phyloP scores from a whole-genome alignment of 2,888 invertebrate genomes.

The Heliconius ismenius region DNA sequence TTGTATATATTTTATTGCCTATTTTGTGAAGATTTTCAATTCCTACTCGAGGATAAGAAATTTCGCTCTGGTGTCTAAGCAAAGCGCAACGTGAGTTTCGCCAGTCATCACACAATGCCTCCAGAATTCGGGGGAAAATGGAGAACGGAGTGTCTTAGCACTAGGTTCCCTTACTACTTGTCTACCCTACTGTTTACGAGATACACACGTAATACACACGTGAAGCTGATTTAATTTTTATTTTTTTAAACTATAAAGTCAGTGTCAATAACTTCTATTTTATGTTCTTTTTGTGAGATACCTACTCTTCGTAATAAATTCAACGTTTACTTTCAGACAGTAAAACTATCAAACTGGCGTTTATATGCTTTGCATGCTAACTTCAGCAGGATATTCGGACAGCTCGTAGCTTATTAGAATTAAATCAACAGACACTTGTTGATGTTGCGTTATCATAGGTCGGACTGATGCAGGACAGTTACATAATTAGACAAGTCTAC shows the following conservation, averaged over 20 bases:
- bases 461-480: slow-evolving; percentile 5
- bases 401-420: slow-evolving; percentile 26
- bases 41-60: too few relatives aligned
- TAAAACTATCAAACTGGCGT: slow-evolving; percentile 31
- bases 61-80: too few relatives aligned
- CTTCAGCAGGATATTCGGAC: slow-evolving; percentile 14
- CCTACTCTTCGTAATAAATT: slow-evolving; percentile 23
- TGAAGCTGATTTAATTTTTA: too few relatives aligned
- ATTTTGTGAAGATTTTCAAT: background rate
- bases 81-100: too few relatives aligned
- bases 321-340: slow-evolving; percentile 25
- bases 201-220: too few relatives aligned
- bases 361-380: slow-evolving; percentile 27
- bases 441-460: slow-evolving; percentile 17
- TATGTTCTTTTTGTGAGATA: background rate
- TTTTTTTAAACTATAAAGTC: background rate
- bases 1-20: background rate
- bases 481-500: background rate
- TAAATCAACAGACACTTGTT: slow-evolving; percentile 31
- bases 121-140: too few relatives aligned
- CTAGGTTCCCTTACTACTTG: too few relatives aligned
- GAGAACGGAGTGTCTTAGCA: too few relatives aligned
- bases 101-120: too few relatives aligned
- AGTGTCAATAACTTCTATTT: background rate
- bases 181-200: too few relatives aligned